Evolutionary conservation across 2,113 vertebrate genomes (phyloP), one percentile per base, ranked within the genome.

Genomic region (Phalacrocorax aristotelis): DNA sequence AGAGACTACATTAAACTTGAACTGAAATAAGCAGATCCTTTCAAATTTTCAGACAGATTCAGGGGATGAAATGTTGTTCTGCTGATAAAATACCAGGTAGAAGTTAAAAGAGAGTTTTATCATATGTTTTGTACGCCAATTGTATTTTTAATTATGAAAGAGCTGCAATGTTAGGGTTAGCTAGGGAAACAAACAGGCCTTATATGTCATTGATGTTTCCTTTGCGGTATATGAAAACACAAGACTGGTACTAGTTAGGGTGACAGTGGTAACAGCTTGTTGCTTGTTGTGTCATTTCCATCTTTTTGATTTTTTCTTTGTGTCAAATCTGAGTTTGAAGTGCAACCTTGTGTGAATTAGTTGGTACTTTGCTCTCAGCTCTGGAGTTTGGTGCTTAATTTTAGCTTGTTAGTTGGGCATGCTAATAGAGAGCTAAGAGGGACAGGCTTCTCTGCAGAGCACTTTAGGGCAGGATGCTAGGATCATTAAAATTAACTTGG

Each of bases 1-100:
- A 54, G n/a, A 26, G 77, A 44, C 8, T 57, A 12, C 29, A 32
- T 72, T 85, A 79, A 80, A 62, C 42, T 51, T 75, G 26, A 90
- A 61, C 19, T 38, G 49, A 96, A 94, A 60, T 60, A 55, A 69
- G 61, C 30, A 83, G 36, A 83, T 77, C 25, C 17, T 87, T 91
- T 75, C 34, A 46, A 30, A n/a, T 71, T 85, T 85, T 79, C 23
- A 30, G 61, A 20, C 25, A 68, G n/a, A 72, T 93, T 82, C 48
- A 60, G 34, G 9, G 6, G 8, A 8, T 42, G 23, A 81, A 72
- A 49, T 46, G 16, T 80, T 79, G 9, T 90, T 93, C 58, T 83
- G 32, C n/a, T 90, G 22, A 40, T 48, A 62, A 82, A 76, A 77
- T 74, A 66, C 7, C 25, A 61, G 23, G 19, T 34, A 34, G 42